phyloP scores from a whole-genome alignment of 1,140 invertebrate species.

The Sarcophaga peregrina region DNA sequence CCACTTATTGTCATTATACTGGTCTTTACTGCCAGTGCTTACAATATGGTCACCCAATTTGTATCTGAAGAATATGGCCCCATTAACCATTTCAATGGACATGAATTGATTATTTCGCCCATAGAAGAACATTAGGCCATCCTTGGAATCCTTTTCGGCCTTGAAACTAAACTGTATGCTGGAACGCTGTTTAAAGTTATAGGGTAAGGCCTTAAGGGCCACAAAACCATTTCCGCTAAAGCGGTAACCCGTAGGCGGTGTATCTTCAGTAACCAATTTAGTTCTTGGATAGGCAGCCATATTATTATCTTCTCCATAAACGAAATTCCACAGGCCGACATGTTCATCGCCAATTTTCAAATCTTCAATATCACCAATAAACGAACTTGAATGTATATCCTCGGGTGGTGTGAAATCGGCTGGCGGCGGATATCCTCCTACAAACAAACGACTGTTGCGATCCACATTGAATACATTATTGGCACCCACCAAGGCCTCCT shows the following conservation, averaged over 20 bases:
- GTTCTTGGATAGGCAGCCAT: constrained; percentile 75
- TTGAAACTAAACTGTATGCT: constrained; percentile 83
- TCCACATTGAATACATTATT: constrained; percentile 89
- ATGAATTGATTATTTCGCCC: constrained; percentile 81
- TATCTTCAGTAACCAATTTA: constrained; percentile 56
- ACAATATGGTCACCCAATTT: constrained; percentile 75
- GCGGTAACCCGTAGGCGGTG: constrained; percentile 75
- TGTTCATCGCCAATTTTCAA: constrained; percentile 87
- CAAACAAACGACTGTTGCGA: constrained; percentile 87
- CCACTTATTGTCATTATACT: constrained; percentile 87
- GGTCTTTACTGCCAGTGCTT: constrained; percentile 70
- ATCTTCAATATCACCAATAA: constrained; percentile 91
- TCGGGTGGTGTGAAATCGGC: constrained; percentile 75
- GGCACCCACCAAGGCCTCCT: constrained; percentile 75
- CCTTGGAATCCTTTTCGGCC: constrained; percentile 77
- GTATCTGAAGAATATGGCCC: constrained; percentile 78
- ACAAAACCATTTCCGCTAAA: constrained; percentile 91
- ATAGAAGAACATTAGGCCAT: constrained; percentile 90
- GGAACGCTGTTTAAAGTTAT: constrained; percentile 70
- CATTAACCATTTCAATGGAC: constrained; percentile 84
- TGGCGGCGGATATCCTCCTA: constrained; percentile 87
- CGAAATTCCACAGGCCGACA: constrained; percentile 96
- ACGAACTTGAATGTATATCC: constrained; percentile 77
- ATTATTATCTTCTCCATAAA: constrained; percentile 80
- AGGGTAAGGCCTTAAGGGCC: constrained; percentile 72